Conservation (phyloP, 2,888 invertebrate genomes). For the Miltochrista miniata region DNA sequence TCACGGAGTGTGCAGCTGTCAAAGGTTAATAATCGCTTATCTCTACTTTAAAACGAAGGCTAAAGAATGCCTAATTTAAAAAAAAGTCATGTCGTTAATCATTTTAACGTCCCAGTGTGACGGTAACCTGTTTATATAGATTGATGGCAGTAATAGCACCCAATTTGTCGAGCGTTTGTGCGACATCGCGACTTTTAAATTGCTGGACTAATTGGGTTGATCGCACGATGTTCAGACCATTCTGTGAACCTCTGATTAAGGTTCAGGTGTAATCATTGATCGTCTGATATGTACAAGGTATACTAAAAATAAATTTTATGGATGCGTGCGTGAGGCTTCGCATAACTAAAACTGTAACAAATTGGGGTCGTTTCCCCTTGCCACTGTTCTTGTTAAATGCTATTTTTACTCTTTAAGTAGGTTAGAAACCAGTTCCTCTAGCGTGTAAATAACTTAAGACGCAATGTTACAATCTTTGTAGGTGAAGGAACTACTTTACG, state of each 20-base stretch:
- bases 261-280: conserved; percentile 67
- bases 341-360: conserved; percentile 58
- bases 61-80: background rate
- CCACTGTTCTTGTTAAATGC: conserved; percentile 62
- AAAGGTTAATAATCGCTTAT: too few relatives aligned
- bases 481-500: conserved; percentile 9
- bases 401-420: conserved; percentile 60
- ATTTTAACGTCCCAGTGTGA: conserved; percentile 32
- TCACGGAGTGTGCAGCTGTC: too few relatives aligned
- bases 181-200: conserved; percentile 42
- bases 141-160: conserved; percentile 47
- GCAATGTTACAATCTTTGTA: conserved; percentile 15
- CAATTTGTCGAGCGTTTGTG: conserved; percentile 53
- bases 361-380: conserved; percentile 78
- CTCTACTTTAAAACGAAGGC: too few relatives aligned
- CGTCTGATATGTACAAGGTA: conserved; percentile 60
- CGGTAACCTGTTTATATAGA: conserved; percentile 49
- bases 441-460: conserved; percentile 21
- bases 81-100: conserved; percentile 19
- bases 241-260: conserved; percentile 65
- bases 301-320: conserved; percentile 76
- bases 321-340: conserved; percentile 71
- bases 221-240: conserved; percentile 46
- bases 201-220: conserved; percentile 58
- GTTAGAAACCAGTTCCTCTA: conserved; percentile 34